Percentiles rank a stretch among this genome's conserved stretches.
Evolutionary conservation across 2,797 vertebrate species (phyloP).

Genomic region (Smutsia temminckii): DNA sequence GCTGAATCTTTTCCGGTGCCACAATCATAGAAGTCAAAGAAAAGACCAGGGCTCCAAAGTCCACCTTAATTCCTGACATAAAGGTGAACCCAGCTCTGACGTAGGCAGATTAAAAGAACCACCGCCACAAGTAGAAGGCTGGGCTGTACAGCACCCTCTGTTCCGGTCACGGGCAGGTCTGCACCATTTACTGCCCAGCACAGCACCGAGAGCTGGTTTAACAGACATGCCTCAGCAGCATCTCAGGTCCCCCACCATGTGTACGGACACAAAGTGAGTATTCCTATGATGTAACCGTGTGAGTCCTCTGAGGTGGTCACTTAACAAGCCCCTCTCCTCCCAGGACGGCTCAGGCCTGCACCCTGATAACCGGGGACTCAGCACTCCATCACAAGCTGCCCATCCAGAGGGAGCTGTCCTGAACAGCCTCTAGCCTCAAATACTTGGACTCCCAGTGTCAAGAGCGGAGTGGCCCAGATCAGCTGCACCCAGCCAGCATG

Average conservation of each 20-base stretch:
- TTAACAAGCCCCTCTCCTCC: not conserved
- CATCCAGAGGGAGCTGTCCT: not conserved
- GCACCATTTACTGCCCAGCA: not conserved
- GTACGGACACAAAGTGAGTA: not conserved
- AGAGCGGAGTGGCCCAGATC: not conserved
- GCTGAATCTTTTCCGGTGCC: not conserved
- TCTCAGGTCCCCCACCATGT: fast-evolving
- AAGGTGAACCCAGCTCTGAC: not conserved
- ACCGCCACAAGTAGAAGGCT: not conserved
- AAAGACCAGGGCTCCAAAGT: not conserved
- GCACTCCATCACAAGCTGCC: not conserved
- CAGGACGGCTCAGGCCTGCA: not conserved
- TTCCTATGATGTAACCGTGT: not conserved
- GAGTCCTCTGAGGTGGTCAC: not conserved
- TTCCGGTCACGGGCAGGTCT: fast-evolving
- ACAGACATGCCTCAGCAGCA: fast-evolving
- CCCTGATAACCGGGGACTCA: not conserved
- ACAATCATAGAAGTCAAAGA: not conserved
- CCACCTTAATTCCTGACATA: not conserved
- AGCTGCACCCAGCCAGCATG: fast-evolving
- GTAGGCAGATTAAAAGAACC: not conserved
- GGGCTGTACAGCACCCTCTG: fast-evolving
- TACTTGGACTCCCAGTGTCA: not conserved
- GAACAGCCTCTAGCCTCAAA: not conserved
- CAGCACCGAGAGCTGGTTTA: fast-evolving